Evolutionary conservation across 2,888 invertebrate genomes (phyloP), one percentile per base, ranked within the genome.

Genomic region (Eumerus sabulonum): DNA sequence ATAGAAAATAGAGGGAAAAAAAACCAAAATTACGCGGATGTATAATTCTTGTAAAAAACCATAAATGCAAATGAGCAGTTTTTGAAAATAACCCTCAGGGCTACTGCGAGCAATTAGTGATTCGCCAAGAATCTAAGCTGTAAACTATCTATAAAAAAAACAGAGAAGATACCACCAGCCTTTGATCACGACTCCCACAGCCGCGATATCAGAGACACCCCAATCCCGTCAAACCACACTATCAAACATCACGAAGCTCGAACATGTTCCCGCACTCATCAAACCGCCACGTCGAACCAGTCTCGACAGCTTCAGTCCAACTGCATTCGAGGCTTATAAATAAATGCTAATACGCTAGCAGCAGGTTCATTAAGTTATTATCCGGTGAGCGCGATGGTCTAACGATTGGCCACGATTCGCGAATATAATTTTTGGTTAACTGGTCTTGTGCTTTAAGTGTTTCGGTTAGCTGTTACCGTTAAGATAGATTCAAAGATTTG

Each of bases 351-450:
- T 59, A 45, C 48, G 50, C 42, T 35, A 50, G 44, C 38, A 44
- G 51, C 18, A 35, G 45, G 50, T 68, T 40, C 64, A 79, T 64
- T 73, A 51, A 68, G 63, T 79, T 64, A 53, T 73, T 42, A 73
- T 35, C 73, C 68, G 79, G 63, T 64, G 35, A 73, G 68, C 54
- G 60, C 36, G 45, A 60, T 54, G 73, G 73, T 79, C 63, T 68
- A 16, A 2, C 48, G 54, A 16, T 27, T 50, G 54, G 54, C 64
- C 71, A 70, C 36, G 45, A 35, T 17, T 48, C 19, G 51, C 64
- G 60, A 27, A 18, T 50, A 44, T 27, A 2, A 27, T 27, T 27
- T 27, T 27, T 56, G 11, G 27, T 14, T 38, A 56, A 19, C 35
- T n/a, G 1, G 7, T 35, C 17, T 14, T 45, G 47, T 12, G 17